These are phyloP conservation scores for Caenorhabditis sp. DNA, from an alignment of 2,888 invertebrate species.

Conservation along the genomic window DNA sequence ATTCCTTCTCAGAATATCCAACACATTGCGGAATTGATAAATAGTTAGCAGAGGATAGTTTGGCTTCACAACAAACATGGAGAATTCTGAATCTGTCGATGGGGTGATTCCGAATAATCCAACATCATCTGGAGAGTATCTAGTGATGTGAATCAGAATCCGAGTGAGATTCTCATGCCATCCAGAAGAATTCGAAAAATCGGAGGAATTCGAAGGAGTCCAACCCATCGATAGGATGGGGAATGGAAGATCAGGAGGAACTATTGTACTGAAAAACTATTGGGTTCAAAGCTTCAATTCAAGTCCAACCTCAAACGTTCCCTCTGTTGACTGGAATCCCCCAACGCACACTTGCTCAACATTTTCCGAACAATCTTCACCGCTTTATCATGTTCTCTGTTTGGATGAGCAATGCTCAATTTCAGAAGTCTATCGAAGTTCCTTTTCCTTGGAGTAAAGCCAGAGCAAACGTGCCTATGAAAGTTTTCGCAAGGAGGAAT, in stretches of 20 bases:
- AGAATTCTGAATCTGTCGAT: slow-evolving; percentile 44
- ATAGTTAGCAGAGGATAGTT: not conserved
- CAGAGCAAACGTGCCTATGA: slow-evolving; percentile 37
- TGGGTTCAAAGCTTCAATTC: not conserved
- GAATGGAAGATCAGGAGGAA: slow-evolving; percentile 14
- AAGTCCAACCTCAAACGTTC: not conserved
- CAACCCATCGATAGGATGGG: slow-evolving; percentile 10
- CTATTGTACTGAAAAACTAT: slow-evolving; percentile 20
- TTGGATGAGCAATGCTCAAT: not conserved
- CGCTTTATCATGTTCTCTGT: slow-evolving; percentile 25
- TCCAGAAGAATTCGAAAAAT: not conserved
- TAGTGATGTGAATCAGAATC: slow-evolving; percentile 30
- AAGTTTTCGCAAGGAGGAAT: slow-evolving; percentile 40
- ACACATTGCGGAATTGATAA: slow-evolving; percentile 23
- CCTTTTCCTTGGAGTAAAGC: slow-evolving; percentile 14
- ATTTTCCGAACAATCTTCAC: slow-evolving; percentile 24
- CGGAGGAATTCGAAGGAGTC: not conserved
- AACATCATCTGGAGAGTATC: slow-evolving; percentile 29
- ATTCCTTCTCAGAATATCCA: slow-evolving; percentile 38
- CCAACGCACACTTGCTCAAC: slow-evolving; percentile 39
- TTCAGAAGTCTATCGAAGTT: slow-evolving; percentile 15
- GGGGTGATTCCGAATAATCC: slow-evolving; percentile 33
- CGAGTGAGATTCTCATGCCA: slow-evolving; percentile 9
- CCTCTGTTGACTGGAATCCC: not conserved
- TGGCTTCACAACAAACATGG: slow-evolving; percentile 44